Conservation (phyloP, 1,140 invertebrate species). For the Branchinecta lindahli region DNA sequence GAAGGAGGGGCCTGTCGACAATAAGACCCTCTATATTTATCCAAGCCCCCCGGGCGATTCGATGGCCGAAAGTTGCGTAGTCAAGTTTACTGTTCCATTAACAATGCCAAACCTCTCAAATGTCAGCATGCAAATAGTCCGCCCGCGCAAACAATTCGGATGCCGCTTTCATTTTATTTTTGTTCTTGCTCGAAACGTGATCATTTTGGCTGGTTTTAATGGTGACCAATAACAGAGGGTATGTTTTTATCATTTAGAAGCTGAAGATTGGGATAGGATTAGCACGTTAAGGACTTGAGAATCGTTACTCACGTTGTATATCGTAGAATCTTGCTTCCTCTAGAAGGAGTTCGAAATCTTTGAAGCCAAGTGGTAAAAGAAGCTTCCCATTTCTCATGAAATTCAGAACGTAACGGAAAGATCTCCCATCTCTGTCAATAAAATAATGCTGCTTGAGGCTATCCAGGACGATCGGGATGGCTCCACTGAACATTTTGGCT, state of each 20-base stretch:
- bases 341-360: slow-evolving; percentile 70
- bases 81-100: too few relatives aligned
- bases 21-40: too few relatives aligned
- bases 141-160: too few relatives aligned
- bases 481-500: slow-evolving; percentile 88
- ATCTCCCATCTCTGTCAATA: slow-evolving; percentile 85
- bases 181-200: too few relatives aligned
- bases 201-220: too few relatives aligned
- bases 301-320: slow-evolving; percentile 53
- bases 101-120: too few relatives aligned
- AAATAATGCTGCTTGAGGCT: slow-evolving; percentile 96
- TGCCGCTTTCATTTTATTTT: too few relatives aligned
- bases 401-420: slow-evolving; percentile 91
- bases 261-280: neutral
- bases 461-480: slow-evolving; percentile 87
- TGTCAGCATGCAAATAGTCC: too few relatives aligned
- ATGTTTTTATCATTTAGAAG: neutral
- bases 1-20: too few relatives aligned
- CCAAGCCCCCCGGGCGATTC: too few relatives aligned
- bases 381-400: slow-evolving; percentile 80
- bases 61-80: too few relatives aligned
- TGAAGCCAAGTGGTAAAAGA: slow-evolving; percentile 69
- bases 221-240: too few relatives aligned
- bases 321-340: slow-evolving; percentile 88
- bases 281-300: neutral